Base-by-base conservation (phyloP, 2,888 invertebrate genomes). In the Drosophila kanekoi region DNA sequence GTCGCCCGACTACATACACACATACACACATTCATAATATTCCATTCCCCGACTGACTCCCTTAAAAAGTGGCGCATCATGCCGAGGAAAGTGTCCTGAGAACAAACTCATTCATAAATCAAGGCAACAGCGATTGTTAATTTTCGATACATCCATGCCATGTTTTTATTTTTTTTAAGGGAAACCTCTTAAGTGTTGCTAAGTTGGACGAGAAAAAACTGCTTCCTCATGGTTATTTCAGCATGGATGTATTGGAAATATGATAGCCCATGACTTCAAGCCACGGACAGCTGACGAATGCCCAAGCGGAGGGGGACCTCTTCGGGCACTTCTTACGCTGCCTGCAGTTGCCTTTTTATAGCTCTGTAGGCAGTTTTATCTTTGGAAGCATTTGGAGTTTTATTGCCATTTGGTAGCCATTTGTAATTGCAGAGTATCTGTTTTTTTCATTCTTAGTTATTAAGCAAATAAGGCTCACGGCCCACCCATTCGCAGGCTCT, bases 31-130 rank as follows among this genome's bases (percentile, higher is more conserved):
- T 41, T 14, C 13, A 35, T 41, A 49, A 35, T 18, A 53, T n/a
- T 43, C 35, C 14, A 53, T 28, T 38, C 35, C n/a, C 6, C 20
- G 9, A 10, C 16, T 51, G 47, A 28, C 75, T 63, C 72, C 43
- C 45, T n/a, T 2, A 23, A 57, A 74, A 86, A 64, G 57, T 68
- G 52, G 41, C 71, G 52, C 59, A 67, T 81, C 81, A 87, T 76
- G 68, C 53, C 63, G 63, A 43, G 23, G 68, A 57, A 81, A 51
- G 62, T 81, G 58, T 79, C 81, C 79, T 87, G 80, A 57, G 61
- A 69, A 62, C 74, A 62, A 81, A 72, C 86, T 85, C 88, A 83
- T 87, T 83, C 83, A 83, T 83, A 83, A 83, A 88, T 83, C 88
- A 83, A 70, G 63, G 48, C 74, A 49, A 65, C 78, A 63, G 72